Evolutionary conservation across 2,797 vertebrate genomes (phyloP).

Genomic region (Spea hammondii): DNA sequence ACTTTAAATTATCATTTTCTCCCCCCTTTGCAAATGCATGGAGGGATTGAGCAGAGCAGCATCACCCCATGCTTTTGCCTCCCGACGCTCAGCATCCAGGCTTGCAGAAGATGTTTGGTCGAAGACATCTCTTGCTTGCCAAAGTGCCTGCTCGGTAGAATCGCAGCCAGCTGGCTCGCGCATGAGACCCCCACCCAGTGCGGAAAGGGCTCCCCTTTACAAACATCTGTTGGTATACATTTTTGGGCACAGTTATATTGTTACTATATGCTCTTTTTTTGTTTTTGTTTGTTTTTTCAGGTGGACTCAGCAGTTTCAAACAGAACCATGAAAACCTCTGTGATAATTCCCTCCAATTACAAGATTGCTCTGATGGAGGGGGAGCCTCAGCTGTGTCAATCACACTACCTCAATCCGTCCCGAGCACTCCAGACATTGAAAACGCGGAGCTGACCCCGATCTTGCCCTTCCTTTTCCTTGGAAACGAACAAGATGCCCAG

Average conservation of each 20-base stretch:
- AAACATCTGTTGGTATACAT: neutral
- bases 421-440: constrained; percentile 94
- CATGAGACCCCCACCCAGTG: no score
- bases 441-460: constrained; percentile 93
- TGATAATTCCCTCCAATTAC: constrained; percentile 92
- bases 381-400: constrained; percentile 73
- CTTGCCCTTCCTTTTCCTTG: constrained; percentile 93
- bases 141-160: no score
- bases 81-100: no score
- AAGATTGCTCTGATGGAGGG: constrained; percentile 79
- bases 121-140: no score
- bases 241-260: neutral
- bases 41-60: no score
- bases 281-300: constrained; percentile 71
- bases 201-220: neutral
- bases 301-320: constrained; percentile 91
- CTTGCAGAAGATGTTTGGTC: no score
- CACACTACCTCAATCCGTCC: constrained; percentile 86
- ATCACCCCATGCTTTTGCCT: no score
- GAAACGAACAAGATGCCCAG: constrained; percentile 93
- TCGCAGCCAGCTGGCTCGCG: no score
- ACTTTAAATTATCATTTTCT: no score
- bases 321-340: constrained; percentile 94
- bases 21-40: no score
- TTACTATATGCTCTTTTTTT: neutral